These are phyloP conservation scores for Drosophila melanogaster DNA, from an alignment of 1,140 invertebrate species.

Conservation along the genomic window Release_6_plus_ISO1_MT NT_033779.5:16455501-16456000, in stretches of 20 bases:
- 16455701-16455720: conserved; percentile 40
- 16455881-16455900: conserved; percentile 16
- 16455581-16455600: conserved; percentile 39
- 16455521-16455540: conserved; percentile 46
- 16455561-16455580: conserved; percentile 43
- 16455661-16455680: conserved; percentile 10
- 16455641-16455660: conserved; percentile 64
- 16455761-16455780: conserved; percentile 32
- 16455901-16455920: conserved; percentile 17
- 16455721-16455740: conserved; percentile 5
- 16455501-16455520: conserved; percentile 19
- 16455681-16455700: conserved; percentile 39
- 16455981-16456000: no score
- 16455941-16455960: neutral
- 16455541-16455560: conserved; percentile 16
- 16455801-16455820: conserved; percentile 78
- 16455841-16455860: conserved; percentile 41
- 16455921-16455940: no score
- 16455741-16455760: conserved; percentile 41
- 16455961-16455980: no score
- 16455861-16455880: conserved; percentile 50
- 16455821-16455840: conserved; percentile 76
- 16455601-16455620: conserved; percentile 75
- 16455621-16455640: conserved; percentile 82
- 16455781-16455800: conserved; percentile 14